Conservation (phyloP, 2,888 invertebrate genomes). For the Muschampia staudingeri region DNA sequence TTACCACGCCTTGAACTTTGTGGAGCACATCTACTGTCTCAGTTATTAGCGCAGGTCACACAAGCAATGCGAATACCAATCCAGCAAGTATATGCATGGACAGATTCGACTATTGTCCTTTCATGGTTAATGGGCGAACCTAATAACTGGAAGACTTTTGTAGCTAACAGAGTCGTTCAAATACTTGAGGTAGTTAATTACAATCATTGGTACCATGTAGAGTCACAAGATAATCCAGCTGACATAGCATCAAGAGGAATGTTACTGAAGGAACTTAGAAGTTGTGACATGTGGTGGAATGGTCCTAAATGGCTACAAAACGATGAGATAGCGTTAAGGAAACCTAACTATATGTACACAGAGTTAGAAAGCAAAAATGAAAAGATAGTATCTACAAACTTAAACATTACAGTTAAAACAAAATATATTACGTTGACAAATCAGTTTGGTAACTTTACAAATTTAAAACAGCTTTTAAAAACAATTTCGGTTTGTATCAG, state of each 20-base stretch:
- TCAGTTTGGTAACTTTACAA: background rate
- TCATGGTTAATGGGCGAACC: background rate
- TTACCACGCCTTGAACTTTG: slow-evolving; percentile 51
- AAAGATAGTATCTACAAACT: background rate
- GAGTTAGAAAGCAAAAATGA: background rate
- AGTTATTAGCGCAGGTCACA: background rate
- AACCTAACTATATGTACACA: background rate
- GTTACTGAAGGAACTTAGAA: background rate
- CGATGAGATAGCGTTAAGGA: background rate
- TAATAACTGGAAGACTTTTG: background rate
- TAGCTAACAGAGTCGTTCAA: background rate
- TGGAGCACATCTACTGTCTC: background rate
- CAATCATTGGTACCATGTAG: background rate
- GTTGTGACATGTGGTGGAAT: slow-evolving; percentile 1
- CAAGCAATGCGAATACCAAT: background rate
- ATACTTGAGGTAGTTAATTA: background rate
- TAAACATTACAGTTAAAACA: background rate
- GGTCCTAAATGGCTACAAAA: slow-evolving; percentile 7
- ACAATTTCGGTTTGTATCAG: slow-evolving; percentile 9
- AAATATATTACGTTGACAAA: background rate
- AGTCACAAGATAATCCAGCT: slow-evolving; percentile 14
- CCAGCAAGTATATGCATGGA: background rate
- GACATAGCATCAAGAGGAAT: slow-evolving; percentile 21
- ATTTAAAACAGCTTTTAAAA: slow-evolving; percentile 28
- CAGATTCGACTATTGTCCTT: background rate